Base-by-base conservation (phyloP, 2,888 invertebrate species). In the Mylabris sibirica region DNA sequence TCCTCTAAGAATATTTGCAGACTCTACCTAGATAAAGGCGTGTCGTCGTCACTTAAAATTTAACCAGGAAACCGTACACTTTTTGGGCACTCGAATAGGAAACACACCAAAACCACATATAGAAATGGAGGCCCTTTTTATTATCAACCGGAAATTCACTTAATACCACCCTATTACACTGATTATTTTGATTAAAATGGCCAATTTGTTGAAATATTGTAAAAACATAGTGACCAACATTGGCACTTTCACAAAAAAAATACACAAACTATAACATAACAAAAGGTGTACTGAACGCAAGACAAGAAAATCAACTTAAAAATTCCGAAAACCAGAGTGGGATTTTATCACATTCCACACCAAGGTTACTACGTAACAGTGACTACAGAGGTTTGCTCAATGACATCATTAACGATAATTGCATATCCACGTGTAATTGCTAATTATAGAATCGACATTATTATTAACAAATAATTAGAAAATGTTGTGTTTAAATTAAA, bases 1-100 rank as follows among this genome's bases (percentile, higher is more conserved):
- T 53, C 53, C 53, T 53, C 12, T 22, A 22, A 22, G 53, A 53
- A 49, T 49, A 49, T 53, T 53, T 22, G 53, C 53, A 20, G 17
- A 53, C 17, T 22, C 12, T 22, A 53, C 22, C 53, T 22, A 17
- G 22, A 53, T 22, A 2, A 53, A 53, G 53, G 53, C 11, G 53
- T 22, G 53, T 53, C 22, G 11, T 9, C n/a, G n/a, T 11, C 22
- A 53, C 17, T 49, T 49, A 8, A 22, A 11, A 11, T 8, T 11
- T 8, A 6, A 49, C 22, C 2, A 53, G 22, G 22, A 53, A 53
- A 53, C 4, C 4, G 17, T 20, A 22, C 9, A 53, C 49, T 17
- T 12, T 14, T 11, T 12, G 35, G 12, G 5, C 41, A 14, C 41
- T 14, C 41, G n/a, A 12, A 41, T n/a, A n/a, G n/a, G 1, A 41